These are phyloP conservation scores for Lindbergichthys nudifrons DNA, from an alignment of 2,797 vertebrate species.

Conservation along the genomic window DNA sequence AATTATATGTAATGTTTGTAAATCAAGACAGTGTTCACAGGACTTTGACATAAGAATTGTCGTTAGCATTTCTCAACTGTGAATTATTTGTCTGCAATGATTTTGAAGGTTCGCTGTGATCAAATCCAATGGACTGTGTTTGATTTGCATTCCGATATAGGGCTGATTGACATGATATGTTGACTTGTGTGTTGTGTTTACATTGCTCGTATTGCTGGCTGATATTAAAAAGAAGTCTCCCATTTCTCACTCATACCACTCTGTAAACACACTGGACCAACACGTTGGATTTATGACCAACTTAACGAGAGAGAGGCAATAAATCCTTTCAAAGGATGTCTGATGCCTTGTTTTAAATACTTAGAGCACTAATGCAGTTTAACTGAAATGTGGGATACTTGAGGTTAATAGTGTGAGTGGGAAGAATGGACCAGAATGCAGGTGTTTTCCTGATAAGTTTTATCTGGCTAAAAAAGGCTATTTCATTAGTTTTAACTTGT, in stretches of 20 bases:
- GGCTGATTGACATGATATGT: slow-evolving; percentile 22
- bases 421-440: no score
- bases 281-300: slow-evolving; percentile 65
- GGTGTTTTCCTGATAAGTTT: no score
- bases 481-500: no score
- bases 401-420: no score
- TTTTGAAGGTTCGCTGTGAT: slow-evolving; percentile 39
- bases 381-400: no score
- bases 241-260: slow-evolving; percentile 59
- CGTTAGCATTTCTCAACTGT: slow-evolving; percentile 32
- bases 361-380: background rate
- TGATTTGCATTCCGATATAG: slow-evolving; percentile 7
- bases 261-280: slow-evolving; percentile 63
- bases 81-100: slow-evolving; percentile 30
- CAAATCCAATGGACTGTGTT: slow-evolving; percentile 34
- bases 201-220: slow-evolving; percentile 49
- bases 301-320: slow-evolving; percentile 69
- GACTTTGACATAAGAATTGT: slow-evolving; percentile 22
- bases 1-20: slow-evolving; percentile 45
- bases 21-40: slow-evolving; percentile 20
- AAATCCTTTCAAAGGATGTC: slow-evolving; percentile 62
- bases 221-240: slow-evolving; percentile 35
- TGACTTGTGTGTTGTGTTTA: slow-evolving; percentile 65
- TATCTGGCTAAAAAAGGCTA: no score
- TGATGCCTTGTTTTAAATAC: background rate